Percentiles rank a stretch among this genome's conserved stretches.
These are phyloP conservation scores for Drosophila takahashii DNA, from an alignment of 1,140 invertebrate species.

Conservation along the genomic window DNA sequence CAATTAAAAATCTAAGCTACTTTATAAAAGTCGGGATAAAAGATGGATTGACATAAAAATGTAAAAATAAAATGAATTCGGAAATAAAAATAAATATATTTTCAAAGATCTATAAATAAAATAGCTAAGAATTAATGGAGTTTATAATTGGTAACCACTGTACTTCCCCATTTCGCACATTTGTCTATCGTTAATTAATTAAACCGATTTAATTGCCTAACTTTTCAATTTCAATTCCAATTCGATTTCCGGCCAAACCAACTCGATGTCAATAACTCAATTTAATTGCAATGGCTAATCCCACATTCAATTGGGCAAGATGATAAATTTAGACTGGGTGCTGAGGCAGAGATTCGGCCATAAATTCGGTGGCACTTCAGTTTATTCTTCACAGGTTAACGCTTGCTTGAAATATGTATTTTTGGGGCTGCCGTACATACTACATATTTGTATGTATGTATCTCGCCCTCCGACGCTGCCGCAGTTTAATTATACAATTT, in stretches of 20 bases:
- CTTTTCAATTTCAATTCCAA: slow-evolving; percentile 2
- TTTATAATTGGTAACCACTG: neutral
- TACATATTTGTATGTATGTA: slow-evolving; percentile 2
- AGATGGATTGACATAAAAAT: no score
- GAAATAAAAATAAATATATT: no score
- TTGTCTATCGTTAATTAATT: slow-evolving; percentile 9
- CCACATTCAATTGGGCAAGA: slow-evolving; percentile 26
- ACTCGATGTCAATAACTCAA: slow-evolving; percentile 38
- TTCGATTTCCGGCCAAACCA: slow-evolving; percentile 28
- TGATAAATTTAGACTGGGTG: slow-evolving; percentile 26
- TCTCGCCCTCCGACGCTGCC: slow-evolving; percentile 16
- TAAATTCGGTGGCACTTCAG: slow-evolving; percentile 54
- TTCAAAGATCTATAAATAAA: no score
- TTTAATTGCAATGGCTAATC: slow-evolving; percentile 30
- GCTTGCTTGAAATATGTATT: slow-evolving; percentile 53
- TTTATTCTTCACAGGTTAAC: slow-evolving; percentile 54
- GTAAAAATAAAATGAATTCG: no score
- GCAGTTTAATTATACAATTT: slow-evolving; percentile 64
- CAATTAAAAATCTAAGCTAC: no score
- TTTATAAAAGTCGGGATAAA: no score
- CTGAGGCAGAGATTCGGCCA: slow-evolving; percentile 23
- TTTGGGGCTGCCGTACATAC: slow-evolving; percentile 7
- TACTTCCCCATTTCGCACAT: neutral
- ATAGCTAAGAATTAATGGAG: no score
- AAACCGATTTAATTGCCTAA: slow-evolving; percentile 9